Evolutionary conservation across 23 tunicate genomes (phyloP), one percentile per base, ranked within the genome.

Genomic region (Aplidium turbinatum): DNA sequence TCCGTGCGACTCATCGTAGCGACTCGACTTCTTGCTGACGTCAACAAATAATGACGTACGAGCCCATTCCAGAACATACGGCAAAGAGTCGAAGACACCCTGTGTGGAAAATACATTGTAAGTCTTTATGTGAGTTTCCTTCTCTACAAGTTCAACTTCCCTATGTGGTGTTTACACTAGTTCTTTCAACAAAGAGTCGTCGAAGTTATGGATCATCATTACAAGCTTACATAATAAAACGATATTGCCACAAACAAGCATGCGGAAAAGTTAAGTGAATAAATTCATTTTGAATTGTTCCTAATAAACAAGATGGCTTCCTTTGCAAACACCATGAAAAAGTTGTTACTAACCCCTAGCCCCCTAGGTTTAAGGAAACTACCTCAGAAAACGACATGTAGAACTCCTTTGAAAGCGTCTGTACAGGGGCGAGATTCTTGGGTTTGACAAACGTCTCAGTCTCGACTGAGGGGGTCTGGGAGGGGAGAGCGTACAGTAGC

Each of bases 41-140:
- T 85, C 83, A 33, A 34, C 45, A 47, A 85, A 85, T 3, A 85
- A 33, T 21, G 83, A 85, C 2, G 83, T 85, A 20, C 85, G 47
- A 18, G 80, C 68, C 93, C 93, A 86, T 39, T 78, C 81, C 42
- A 86, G 38, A 21, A 86, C 11, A 35, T 72, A 78, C 33, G 85
- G 85, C 16, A 86, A 50, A 9, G 79, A 26, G 30, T 78, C 80
- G 55, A 86, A 68, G 30, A 56, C 80, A 29, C 55, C 71, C 93
- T 86, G 81, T 6, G 48, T n/a, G n/a, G n/a, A n/a, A n/a, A n/a
- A n/a, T n/a, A n/a, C n/a, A n/a, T n/a, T n/a, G n/a, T n/a, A n/a
- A n/a, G n/a, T n/a, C n/a, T n/a, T n/a, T n/a, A n/a, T n/a, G n/a
- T n/a, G n/a, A n/a, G n/a, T n/a, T n/a, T n/a, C n/a, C n/a, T n/a